Percentiles rank a stretch among this genome's conserved stretches.
phyloP scores from a whole-genome alignment of 2,113 vertebrate genomes.

The Gadus chalcogrammus region DNA sequence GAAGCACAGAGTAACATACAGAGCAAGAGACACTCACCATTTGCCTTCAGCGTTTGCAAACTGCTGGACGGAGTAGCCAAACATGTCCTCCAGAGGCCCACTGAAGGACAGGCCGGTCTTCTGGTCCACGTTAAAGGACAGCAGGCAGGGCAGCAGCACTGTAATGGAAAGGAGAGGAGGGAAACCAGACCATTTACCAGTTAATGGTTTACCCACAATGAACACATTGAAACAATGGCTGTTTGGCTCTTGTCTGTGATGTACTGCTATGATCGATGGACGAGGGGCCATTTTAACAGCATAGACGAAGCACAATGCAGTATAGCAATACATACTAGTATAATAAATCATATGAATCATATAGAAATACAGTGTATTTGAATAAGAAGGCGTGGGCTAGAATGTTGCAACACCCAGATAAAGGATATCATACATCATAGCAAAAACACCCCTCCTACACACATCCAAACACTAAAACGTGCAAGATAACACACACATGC shows the following conservation, averaged over 20 bases:
- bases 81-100: constrained; percentile 92
- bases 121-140: constrained; percentile 90
- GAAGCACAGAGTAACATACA: background rate
- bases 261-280: no score
- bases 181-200: no score
- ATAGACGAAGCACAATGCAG: background rate
- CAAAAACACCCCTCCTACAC: background rate
- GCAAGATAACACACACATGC: background rate
- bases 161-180: constrained; percentile 11
- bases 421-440: background rate
- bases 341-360: no score
- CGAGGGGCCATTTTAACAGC: background rate
- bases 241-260: no score
- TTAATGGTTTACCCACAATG: no score
- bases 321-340: no score
- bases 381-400: no score
- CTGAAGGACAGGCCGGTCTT: constrained; percentile 88
- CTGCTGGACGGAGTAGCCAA: constrained; percentile 94
- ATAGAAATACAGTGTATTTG: no score
- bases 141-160: constrained; percentile 72
- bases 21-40: constrained; percentile 78
- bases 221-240: no score
- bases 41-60: constrained; percentile 97
- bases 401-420: background rate
- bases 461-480: background rate